Evolutionary conservation across 1,140 invertebrate genomes (phyloP).

Genomic region (Coelopa frigida): DNA sequence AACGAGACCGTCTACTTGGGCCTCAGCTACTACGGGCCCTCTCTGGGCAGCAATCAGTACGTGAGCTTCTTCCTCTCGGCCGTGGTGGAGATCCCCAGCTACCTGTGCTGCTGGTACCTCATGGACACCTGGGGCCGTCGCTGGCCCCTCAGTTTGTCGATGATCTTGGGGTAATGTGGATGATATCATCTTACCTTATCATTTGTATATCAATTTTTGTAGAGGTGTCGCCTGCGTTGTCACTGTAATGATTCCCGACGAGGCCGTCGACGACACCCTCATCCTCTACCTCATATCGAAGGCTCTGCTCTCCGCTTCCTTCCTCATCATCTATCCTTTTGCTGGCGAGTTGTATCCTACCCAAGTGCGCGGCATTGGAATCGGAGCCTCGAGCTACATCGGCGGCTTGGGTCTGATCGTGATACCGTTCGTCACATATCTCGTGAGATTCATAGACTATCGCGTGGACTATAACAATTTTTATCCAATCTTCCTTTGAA

Average conservation of each 20-base stretch:
- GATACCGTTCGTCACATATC: conserved; percentile 83
- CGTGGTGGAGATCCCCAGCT: conserved; percentile 77
- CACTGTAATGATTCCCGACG: conserved; percentile 67
- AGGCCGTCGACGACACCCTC: conserved; percentile 64
- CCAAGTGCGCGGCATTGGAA: conserved; percentile 74
- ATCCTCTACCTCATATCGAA: conserved; percentile 79
- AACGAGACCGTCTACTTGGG: conserved; percentile 77
- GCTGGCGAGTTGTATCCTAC: conserved; percentile 85
- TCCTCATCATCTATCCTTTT: conserved; percentile 84
- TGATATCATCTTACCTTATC: too few relatives aligned
- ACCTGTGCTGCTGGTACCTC: conserved; percentile 72
- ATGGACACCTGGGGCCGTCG: conserved; percentile 76
- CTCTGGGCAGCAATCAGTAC: conserved; percentile 75
- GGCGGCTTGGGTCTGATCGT: conserved; percentile 79
- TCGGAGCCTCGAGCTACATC: conserved; percentile 82
- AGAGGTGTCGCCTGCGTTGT: conserved; percentile 74
- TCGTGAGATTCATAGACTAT: conserved; percentile 51
- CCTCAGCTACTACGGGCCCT: conserved; percentile 74
- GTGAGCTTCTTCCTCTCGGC: conserved; percentile 79
- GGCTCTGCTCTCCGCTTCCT: conserved; percentile 82
- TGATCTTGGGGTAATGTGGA: conserved; percentile 62
- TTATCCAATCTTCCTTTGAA: conserved; percentile 35
- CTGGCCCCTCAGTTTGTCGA: conserved; percentile 75
- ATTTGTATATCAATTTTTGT: neutral
- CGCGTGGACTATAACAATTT: neutral